Conservation (phyloP, 2,888 invertebrate genomes). For the Lepidonotus clava region DNA sequence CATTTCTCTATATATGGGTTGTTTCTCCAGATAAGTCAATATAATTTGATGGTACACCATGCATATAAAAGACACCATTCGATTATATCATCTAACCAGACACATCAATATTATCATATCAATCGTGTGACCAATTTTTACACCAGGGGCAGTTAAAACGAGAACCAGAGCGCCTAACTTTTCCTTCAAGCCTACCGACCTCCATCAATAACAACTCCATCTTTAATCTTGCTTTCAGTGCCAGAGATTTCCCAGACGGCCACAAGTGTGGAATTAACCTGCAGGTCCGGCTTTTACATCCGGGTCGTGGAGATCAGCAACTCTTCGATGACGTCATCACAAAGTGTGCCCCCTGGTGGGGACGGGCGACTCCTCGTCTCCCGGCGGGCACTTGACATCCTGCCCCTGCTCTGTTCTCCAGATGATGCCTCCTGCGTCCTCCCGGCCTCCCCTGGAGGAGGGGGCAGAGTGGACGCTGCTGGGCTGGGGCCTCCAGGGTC, state of each 20-base stretch:
- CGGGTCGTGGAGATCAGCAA: not conserved
- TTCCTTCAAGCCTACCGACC: too few species aligned
- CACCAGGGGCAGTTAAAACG: too few species aligned
- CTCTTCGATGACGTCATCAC: slow-evolving; percentile 13
- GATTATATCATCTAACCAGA: too few species aligned
- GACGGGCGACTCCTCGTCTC: not conserved
- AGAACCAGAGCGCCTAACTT: too few species aligned
- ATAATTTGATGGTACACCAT: too few species aligned
- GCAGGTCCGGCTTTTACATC: not conserved
- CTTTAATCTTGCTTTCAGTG: not conserved
- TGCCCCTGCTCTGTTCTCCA: not conserved
- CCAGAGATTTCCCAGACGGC: not conserved
- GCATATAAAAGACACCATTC: too few species aligned
- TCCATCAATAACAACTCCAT: too few species aligned
- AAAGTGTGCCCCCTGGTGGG: not conserved
- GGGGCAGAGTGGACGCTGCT: not conserved
- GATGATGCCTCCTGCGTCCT: slow-evolving; percentile 9
- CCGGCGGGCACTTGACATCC: not conserved
- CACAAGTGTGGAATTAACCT: not conserved
- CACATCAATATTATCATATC: too few species aligned
- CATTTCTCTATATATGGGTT: too few species aligned
- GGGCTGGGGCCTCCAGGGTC: not conserved
- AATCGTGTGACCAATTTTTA: too few species aligned
- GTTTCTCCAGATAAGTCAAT: too few species aligned
- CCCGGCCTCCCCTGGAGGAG: not conserved